These are phyloP conservation scores for Drosophila neonasuta DNA, from an alignment of 2,888 invertebrate species.

Conservation along the genomic window DNA sequence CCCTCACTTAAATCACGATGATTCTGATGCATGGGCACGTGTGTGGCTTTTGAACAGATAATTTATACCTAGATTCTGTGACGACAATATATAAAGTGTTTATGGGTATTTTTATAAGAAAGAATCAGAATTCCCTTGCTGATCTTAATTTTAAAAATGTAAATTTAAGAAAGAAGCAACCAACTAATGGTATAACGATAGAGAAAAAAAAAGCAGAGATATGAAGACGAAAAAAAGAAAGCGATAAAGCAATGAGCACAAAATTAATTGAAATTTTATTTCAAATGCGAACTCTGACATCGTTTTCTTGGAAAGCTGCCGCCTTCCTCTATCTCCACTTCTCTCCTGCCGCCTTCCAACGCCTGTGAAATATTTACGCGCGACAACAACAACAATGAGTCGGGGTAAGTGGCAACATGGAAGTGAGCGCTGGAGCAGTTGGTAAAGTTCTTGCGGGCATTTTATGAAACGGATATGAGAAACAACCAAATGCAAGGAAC, in stretches of 20 bases:
- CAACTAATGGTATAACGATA: slow-evolving; percentile 27
- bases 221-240: slow-evolving; percentile 3
- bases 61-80: slow-evolving; percentile 34
- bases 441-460: slow-evolving; percentile 65
- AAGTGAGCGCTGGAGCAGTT: slow-evolving; percentile 15
- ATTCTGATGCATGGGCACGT: slow-evolving; percentile 52
- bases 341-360: slow-evolving; percentile 8
- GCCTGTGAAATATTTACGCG: slow-evolving; percentile 60
- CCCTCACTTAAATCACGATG: slow-evolving; percentile 6
- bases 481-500: slow-evolving; percentile 66
- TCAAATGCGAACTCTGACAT: slow-evolving; percentile 70
- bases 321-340: slow-evolving; percentile 20
- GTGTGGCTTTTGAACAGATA: slow-evolving; percentile 52
- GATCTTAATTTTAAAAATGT: slow-evolving; percentile 14
- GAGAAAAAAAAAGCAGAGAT: not conserved
- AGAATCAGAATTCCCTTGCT: not conserved
- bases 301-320: slow-evolving; percentile 58
- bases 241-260: slow-evolving; percentile 37
- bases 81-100: not conserved
- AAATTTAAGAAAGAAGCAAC: slow-evolving; percentile 3
- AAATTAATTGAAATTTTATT: slow-evolving; percentile 72
- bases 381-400: slow-evolving; percentile 34
- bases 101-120: not conserved
- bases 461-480: slow-evolving; percentile 75
- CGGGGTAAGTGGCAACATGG: slow-evolving; percentile 28